Base-by-base conservation (phyloP, 1,140 invertebrate species). In the Drosophila baimaii region DNA sequence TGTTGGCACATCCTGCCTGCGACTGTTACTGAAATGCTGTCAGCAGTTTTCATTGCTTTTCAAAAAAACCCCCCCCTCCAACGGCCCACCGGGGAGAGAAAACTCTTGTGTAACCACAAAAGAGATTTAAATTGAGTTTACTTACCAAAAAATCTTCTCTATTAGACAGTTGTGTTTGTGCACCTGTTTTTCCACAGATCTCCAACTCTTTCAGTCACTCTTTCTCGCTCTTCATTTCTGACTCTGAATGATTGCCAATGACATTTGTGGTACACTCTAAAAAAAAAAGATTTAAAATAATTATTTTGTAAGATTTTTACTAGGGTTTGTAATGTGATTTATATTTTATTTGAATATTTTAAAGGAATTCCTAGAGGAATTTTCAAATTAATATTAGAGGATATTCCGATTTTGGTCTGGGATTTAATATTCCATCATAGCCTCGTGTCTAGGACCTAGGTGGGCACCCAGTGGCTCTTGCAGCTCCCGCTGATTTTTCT, bases 41-140 rank as follows among this genome's bases (percentile, higher is more conserved):
- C 49, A 70, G 51, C 21, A 52, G 33, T 56, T 56, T 56, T 43
- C 54, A 56, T 56, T 41, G 29, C 19, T 8, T 7, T 23, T 25
- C 12, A n/a, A n/a, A n/a, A n/a, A n/a, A n/a, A n/a, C 15, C 23
- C 19, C 9, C 12, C 29, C 19, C 13, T 6, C 31, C 59, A n/a
- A n/a, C n/a, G n/a, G 25, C 25, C 25, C 23, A 23, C 17, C 12
- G 35, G n/a, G n/a, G n/a, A n/a, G n/a, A 49, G 46, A 15, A 15
- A 55, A 41, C 19, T 29, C 33, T 29, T 65, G 64, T 37, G 39
- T n/a, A 25, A 57, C 68, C 68, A 57, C 64, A 70, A 69, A 69
- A 47, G 66, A 56, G 63, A 68, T 70, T 69, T 43, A 71, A 71
- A 71, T 69, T 56, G 65, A 46, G 65, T 70, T 71, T 71, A 33